These are phyloP conservation scores for Trachelipus rathkii DNA, from an alignment of 1,140 invertebrate species.

Conservation along the genomic window DNA sequence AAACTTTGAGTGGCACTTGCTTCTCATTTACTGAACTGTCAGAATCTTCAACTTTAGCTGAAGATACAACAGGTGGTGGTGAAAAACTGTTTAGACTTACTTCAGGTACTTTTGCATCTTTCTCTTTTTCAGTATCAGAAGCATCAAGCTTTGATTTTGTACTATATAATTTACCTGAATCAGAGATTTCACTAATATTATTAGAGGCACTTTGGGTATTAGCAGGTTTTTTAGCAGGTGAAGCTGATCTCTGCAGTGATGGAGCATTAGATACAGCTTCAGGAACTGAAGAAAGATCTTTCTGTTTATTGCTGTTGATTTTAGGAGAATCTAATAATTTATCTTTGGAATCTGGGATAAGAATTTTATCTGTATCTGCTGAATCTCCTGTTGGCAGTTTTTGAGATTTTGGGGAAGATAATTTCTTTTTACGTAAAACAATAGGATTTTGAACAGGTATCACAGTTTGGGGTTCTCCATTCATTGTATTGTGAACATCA, in stretches of 20 bases:
- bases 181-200: neutral
- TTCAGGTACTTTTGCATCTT: neutral
- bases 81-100: neutral
- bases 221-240: neutral
- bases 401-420: constrained; percentile 26
- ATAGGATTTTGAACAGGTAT: constrained; percentile 34
- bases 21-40: too few species aligned
- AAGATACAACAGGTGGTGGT: too few species aligned
- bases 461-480: constrained; percentile 43
- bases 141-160: neutral
- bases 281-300: neutral
- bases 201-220: constrained; percentile 7
- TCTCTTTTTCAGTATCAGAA: neutral
- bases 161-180: neutral
- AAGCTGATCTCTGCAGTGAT: neutral
- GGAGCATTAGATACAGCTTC: constrained; percentile 1
- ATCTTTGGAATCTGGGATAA: neutral
- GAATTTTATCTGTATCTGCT: neutral
- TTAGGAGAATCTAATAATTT: neutral
- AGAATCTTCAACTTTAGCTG: too few species aligned
- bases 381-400: neutral
- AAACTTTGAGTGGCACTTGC: too few species aligned
- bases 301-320: neutral
- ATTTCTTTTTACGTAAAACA: constrained; percentile 35
- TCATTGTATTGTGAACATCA: constrained; percentile 45